Percentiles rank a stretch among this genome's conserved stretches.
These are phyloP conservation scores for Mythimna impura DNA, from an alignment of 2,888 invertebrate genomes.

Conservation along the genomic window DNA sequence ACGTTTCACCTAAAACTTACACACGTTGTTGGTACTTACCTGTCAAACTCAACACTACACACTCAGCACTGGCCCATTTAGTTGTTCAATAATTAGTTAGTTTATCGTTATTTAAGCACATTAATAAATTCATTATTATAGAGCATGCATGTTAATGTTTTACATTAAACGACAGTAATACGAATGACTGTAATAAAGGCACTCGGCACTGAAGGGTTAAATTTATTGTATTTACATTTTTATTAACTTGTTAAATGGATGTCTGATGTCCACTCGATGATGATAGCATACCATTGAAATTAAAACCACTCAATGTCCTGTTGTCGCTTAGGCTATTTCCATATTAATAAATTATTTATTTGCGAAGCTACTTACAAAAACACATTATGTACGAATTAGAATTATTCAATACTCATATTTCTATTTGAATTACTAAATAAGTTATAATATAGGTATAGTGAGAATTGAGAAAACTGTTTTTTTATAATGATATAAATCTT, in stretches of 20 bases:
- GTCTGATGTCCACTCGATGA: constrained; percentile 27
- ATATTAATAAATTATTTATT: background rate
- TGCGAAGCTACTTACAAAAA: background rate
- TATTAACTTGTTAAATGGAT: constrained; percentile 43
- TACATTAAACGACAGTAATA: constrained; percentile 28
- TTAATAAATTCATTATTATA: constrained; percentile 12
- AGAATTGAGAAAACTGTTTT: too few species aligned
- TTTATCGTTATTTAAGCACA: constrained; percentile 6
- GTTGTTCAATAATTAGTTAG: background rate
- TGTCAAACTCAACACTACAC: too few species aligned
- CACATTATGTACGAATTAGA: too few species aligned
- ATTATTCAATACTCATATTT: too few species aligned
- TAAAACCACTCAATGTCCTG: background rate
- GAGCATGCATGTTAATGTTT: constrained; percentile 11
- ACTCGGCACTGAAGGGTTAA: constrained; percentile 39
- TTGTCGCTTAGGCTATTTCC: background rate
- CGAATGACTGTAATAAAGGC: constrained; percentile 26
- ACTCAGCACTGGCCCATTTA: background rate
- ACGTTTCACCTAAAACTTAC: too few species aligned
- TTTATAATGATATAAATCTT: too few species aligned
- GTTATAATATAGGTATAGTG: too few species aligned
- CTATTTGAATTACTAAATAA: too few species aligned
- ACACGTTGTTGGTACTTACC: too few species aligned
- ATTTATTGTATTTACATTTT: constrained; percentile 54
- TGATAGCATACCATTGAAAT: constrained; percentile 24